These are phyloP conservation scores for Plebejus argus DNA, from an alignment of 2,888 invertebrate genomes.

Conservation along the genomic window DNA sequence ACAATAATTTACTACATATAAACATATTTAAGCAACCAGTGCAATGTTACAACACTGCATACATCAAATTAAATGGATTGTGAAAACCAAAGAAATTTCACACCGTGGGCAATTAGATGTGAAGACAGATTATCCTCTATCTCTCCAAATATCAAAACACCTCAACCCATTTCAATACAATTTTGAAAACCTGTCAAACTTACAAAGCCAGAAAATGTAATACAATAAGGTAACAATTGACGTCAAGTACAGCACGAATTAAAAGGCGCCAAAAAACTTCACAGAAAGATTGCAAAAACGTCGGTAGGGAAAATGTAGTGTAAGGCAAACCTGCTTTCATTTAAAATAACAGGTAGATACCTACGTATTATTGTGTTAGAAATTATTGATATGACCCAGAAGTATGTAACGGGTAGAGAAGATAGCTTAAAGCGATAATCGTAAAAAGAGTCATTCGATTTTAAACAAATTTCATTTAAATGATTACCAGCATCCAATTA, in stretches of 20 bases:
- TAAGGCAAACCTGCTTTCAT: background rate
- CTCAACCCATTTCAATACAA: conserved; percentile 21
- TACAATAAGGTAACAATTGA: conserved; percentile 23
- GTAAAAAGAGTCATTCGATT: background rate
- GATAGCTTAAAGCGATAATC: background rate
- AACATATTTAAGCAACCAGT: no score
- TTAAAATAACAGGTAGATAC: background rate
- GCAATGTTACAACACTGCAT: background rate
- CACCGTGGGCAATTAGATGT: conserved; percentile 3
- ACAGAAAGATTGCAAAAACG: background rate
- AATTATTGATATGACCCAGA: background rate
- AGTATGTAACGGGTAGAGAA: background rate
- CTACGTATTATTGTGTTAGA: background rate
- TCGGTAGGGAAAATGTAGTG: background rate
- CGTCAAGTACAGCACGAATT: conserved; percentile 8
- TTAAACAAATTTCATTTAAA: background rate
- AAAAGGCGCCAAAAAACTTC: background rate
- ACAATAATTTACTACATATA: no score
- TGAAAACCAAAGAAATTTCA: background rate
- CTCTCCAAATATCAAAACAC: conserved; percentile 13
- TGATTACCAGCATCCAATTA: background rate
- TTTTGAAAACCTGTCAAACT: conserved; percentile 23
- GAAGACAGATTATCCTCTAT: background rate
- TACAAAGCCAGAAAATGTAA: conserved; percentile 24
- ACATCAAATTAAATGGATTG: background rate